Conservation (phyloP, 2,113 vertebrate genomes). For the Scopus umbretta region DNA sequence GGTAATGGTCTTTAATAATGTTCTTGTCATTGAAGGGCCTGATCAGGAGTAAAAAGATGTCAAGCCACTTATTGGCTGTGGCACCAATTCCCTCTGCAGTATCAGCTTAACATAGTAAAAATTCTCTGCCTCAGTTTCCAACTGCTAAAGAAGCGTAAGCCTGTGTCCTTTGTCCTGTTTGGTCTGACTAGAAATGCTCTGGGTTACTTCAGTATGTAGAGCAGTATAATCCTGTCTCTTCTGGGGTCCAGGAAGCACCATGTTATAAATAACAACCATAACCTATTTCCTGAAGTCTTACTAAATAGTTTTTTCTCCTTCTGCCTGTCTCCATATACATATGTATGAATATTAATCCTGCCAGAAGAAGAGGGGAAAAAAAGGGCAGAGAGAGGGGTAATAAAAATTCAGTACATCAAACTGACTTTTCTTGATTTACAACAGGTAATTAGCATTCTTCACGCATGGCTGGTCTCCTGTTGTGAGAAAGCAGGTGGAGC, state of each 20-base stretch:
- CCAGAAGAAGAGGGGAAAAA: neutral
- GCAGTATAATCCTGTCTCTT: neutral
- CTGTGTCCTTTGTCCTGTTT: neutral
- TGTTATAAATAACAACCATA: neutral
- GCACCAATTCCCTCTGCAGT: neutral
- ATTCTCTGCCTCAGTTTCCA: neutral
- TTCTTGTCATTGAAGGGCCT: neutral
- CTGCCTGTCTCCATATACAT: neutral
- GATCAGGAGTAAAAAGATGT: neutral
- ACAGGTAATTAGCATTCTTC: slow-evolving; percentile 42
- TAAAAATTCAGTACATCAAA: slow-evolving; percentile 30
- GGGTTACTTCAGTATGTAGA: neutral
- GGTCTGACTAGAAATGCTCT: neutral
- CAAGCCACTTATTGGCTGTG: neutral
- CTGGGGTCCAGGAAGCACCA: neutral
- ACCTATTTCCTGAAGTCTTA: neutral
- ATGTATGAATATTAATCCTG: neutral
- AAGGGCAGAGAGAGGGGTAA: neutral
- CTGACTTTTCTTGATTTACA: slow-evolving; percentile 41
- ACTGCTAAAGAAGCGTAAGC: neutral
- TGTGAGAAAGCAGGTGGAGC: slow-evolving; percentile 16
- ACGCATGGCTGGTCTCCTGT: neutral
- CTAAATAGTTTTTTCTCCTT: neutral
- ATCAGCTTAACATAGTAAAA: neutral
- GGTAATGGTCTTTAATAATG: neutral